Base-by-base conservation (phyloP, 2,888 invertebrate genomes). In the Kuschelorhynchus macadamiae region DNA sequence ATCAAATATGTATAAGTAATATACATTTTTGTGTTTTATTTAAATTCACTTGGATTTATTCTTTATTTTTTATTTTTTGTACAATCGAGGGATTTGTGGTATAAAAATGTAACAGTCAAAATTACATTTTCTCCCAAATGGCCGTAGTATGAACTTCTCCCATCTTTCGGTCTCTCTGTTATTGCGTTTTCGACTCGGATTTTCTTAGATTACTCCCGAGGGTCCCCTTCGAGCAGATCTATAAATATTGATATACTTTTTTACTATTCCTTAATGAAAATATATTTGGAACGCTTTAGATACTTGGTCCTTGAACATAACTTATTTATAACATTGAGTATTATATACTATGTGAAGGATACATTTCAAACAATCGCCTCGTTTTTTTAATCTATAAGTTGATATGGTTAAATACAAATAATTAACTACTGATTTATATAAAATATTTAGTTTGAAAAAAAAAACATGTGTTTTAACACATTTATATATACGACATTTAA, bases 161-260 rank as follows among this genome's bases (percentile, higher is more conserved):
- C 33, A 33, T 50, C 50, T 36, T 36, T 52, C 4, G 14, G 39
- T 52, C 36, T 52, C 52, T 52, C 33, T 33, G 46, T 46, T 57
- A 57, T 46, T 46, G 32, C 57, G 57, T 42, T 46, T 46, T 46
- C 57, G 32, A 57, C 57, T 33, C 46, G 32, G 44, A 46, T 57
- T 57, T 46, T 33, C 33, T 33, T 20, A 30, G 44, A 57, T 57
- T 57, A 33, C 57, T 57, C 57, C 46, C 46, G 8, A 16, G 16
- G 18, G 57, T 33, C 57, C 57, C 46, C 33, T 57, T 57, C 30
- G n/a, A 46, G 46, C 20, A 33, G 46, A 46, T 57, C 46, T 46
- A 57, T 57, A 57, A 44, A 57, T 57, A 57, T 57, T 57, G 46
- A 57, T 57, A 44, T 46, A 46, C 32, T 57, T 57, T 57, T 57